These are phyloP conservation scores for Acipenser transmontanus DNA, from an alignment of 2,797 vertebrate species.

Conservation along the genomic window DNA sequence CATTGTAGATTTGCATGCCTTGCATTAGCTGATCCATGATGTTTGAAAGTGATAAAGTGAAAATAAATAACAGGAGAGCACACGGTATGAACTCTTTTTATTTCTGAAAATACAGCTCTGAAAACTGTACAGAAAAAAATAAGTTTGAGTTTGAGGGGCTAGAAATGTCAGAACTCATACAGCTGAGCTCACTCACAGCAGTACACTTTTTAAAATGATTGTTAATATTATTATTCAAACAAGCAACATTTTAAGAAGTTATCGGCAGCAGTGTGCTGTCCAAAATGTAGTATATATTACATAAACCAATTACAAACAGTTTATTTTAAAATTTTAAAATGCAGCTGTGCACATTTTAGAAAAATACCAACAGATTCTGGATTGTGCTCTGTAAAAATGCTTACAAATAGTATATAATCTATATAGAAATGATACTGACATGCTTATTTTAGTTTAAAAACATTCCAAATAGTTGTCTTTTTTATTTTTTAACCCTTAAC, in stretches of 20 bases:
- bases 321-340: conserved; percentile 88
- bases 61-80: conserved; percentile 19
- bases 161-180: conserved; percentile 53
- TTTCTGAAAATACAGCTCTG: conserved; percentile 87
- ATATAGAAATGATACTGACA: conserved; percentile 93
- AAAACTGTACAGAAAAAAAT: conserved; percentile 87
- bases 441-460: conserved; percentile 81
- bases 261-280: conserved; percentile 74
- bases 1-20: too few relatives aligned
- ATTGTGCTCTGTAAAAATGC: conserved; percentile 96
- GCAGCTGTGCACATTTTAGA: conserved; percentile 98
- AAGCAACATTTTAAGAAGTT: conserved; percentile 75
- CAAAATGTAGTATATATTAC: conserved; percentile 88
- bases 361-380: conserved; percentile 95
- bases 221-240: conserved; percentile 42
- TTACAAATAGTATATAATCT: conserved; percentile 96
- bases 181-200: conserved; percentile 72
- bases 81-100: conserved; percentile 73
- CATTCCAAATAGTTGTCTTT: conserved; percentile 52
- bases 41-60: too few relatives aligned
- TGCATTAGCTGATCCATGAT: too few relatives aligned
- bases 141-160: conserved; percentile 75
- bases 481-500: conserved; percentile 30
- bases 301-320: conserved; percentile 90
- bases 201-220: conserved; percentile 42